A percentile compares a stretch with the other conserved stretches of the same genome.
phyloP scores from a whole-genome alignment of 2,113 vertebrate species.

The Sylvilagus bachmani region DNA sequence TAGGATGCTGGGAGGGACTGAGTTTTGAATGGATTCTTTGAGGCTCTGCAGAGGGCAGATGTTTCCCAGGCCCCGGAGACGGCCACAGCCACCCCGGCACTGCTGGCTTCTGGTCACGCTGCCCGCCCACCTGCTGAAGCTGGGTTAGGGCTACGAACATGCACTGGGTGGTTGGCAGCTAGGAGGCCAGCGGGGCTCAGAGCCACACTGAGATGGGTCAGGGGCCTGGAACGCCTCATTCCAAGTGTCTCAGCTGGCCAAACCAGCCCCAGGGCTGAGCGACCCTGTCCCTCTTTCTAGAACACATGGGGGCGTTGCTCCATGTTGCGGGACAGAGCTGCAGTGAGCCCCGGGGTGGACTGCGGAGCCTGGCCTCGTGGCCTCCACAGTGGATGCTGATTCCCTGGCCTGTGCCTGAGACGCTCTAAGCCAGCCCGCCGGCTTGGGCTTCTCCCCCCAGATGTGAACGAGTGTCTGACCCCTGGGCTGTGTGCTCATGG shows the following conservation, averaged over 20 bases:
- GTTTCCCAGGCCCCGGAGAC: slow-evolving; percentile 62
- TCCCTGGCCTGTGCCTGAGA: not conserved
- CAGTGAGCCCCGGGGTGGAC: not conserved
- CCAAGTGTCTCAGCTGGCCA: not conserved
- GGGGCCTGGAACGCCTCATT: not conserved
- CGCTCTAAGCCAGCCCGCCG: rapidly evolving
- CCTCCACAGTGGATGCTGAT: not conserved
- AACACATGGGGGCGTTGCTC: not conserved
- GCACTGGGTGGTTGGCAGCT: not conserved
- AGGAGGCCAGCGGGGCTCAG: slow-evolving; percentile 13
- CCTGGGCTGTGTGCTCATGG: slow-evolving; percentile 90
- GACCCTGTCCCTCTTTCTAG: not conserved
- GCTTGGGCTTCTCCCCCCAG: slow-evolving; percentile 82
- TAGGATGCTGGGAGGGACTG: slow-evolving; percentile 24
- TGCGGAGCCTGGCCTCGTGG: not conserved
- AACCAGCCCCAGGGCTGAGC: not conserved
- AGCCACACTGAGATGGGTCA: not conserved
- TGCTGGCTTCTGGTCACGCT: not conserved
- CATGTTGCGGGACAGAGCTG: not conserved
- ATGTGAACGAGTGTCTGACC: slow-evolving; percentile 91
- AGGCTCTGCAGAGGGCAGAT: slow-evolving; percentile 69
- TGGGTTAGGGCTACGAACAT: not conserved
- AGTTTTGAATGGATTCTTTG: slow-evolving; percentile 77
- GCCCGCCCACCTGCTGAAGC: not conserved
- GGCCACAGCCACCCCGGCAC: not conserved